Conservation (phyloP, 2,888 invertebrate genomes). For the Leptinotarsa tumamoca region DNA sequence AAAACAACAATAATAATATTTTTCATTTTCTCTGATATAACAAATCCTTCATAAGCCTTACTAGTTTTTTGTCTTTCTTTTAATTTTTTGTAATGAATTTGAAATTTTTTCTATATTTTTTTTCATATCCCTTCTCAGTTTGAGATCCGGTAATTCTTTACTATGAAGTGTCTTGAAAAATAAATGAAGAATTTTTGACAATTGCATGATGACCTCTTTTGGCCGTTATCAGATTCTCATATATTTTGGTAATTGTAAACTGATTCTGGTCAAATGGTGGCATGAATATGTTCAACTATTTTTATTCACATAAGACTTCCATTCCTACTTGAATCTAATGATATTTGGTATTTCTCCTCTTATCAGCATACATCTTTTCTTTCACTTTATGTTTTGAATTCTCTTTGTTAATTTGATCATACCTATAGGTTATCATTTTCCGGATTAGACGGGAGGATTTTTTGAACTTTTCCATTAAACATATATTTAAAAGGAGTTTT, state of each 20-base stretch:
- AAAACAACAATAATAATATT: too few species aligned
- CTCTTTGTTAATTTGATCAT: background rate
- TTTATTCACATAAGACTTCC: slow-evolving; percentile 14
- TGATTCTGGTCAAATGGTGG: background rate
- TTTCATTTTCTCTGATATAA: too few species aligned
- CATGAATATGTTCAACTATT: background rate
- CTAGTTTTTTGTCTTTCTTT: too few species aligned
- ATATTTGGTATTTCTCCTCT: background rate
- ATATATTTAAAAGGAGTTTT: slow-evolving; percentile 4
- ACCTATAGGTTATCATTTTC: background rate
- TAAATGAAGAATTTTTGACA: background rate
- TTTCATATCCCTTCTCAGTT: too few species aligned
- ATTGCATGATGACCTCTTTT: background rate
- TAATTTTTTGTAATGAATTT: too few species aligned
- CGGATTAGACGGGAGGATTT: background rate
- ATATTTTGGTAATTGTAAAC: background rate
- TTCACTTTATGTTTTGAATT: background rate
- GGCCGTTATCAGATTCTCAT: background rate
- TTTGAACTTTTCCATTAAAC: background rate
- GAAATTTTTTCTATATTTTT: too few species aligned
- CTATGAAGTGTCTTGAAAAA: background rate
- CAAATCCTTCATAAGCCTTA: too few species aligned
- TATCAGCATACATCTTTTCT: slow-evolving; percentile 6
- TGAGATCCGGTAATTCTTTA: too few species aligned
- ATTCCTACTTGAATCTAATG: background rate